Evolutionary conservation across 2,113 vertebrate genomes (phyloP).

Genomic region (Eulemur macaco): DNA sequence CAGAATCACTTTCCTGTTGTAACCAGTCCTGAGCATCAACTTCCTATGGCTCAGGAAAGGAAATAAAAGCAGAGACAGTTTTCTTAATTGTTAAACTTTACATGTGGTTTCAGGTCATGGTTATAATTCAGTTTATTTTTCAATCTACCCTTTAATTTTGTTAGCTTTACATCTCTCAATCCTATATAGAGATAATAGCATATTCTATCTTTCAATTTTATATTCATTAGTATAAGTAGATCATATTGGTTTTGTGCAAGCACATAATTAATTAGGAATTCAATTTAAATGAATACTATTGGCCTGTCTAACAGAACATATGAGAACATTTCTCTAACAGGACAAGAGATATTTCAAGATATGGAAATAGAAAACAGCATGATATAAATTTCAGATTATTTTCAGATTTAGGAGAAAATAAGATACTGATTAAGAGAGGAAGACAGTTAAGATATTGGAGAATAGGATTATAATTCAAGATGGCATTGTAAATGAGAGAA

Average conservation of each 20-base stretch:
- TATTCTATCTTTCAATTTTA: background rate
- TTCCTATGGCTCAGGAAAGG: background rate
- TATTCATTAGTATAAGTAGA: background rate
- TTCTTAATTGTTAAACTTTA: background rate
- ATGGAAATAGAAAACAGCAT: background rate
- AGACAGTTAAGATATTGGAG: background rate
- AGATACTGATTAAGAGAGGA: background rate
- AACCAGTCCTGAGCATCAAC: background rate
- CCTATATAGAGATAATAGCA: background rate
- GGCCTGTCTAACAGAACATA: background rate
- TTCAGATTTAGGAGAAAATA: conserved; percentile 12
- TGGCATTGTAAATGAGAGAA: background rate
- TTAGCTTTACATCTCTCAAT: background rate
- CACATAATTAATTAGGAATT: background rate
- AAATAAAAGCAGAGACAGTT: background rate
- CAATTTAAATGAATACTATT: background rate
- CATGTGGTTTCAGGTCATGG: background rate
- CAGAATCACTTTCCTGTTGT: background rate
- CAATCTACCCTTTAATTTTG: background rate
- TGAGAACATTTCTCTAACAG: background rate
- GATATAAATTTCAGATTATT: background rate
- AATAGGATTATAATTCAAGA: background rate
- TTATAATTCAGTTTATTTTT: background rate
- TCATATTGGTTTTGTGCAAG: background rate
- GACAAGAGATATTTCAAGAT: background rate